Percentiles rank a stretch among this genome's conserved stretches.
These are phyloP conservation scores for Cyrtorhinus lividipennis DNA, from an alignment of 1,140 invertebrate genomes.

Conservation along the genomic window DNA sequence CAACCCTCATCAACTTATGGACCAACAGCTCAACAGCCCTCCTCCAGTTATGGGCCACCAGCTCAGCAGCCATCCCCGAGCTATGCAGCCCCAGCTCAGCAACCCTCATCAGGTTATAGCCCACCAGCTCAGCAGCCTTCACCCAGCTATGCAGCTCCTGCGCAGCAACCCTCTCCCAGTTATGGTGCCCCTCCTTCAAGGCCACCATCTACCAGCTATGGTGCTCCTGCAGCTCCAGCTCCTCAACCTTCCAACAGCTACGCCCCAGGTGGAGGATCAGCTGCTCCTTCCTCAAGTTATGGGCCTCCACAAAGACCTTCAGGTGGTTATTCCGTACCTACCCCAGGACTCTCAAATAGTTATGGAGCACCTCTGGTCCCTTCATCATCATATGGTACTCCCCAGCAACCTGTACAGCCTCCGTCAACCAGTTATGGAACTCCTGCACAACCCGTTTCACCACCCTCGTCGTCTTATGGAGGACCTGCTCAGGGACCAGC, in stretches of 20 bases:
- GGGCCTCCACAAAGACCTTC: too few relatives aligned
- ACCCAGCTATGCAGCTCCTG: slow-evolving; percentile 14
- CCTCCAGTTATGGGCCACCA: slow-evolving; percentile 11
- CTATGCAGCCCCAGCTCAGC: slow-evolving; percentile 10
- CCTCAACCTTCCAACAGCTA: too few relatives aligned
- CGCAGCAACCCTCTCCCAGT: not conserved
- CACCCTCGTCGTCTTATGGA: too few relatives aligned
- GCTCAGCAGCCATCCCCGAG: not conserved
- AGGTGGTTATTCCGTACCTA: slow-evolving; percentile 18
- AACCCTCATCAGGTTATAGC: not conserved
- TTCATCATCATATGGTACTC: too few relatives aligned
- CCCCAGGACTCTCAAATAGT: not conserved
- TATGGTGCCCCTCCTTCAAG: slow-evolving; percentile 13
- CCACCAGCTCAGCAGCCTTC: slow-evolving; percentile 8
- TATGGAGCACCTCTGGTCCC: not conserved
- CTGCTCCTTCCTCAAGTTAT: too few relatives aligned
- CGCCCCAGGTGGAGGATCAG: too few relatives aligned
- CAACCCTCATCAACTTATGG: slow-evolving; percentile 19
- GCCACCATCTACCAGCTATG: slow-evolving; percentile 16
- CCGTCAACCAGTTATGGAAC: too few relatives aligned
- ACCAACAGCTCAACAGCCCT: slow-evolving; percentile 2
- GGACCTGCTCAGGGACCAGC: slow-evolving; percentile 8
- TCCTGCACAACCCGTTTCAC: too few relatives aligned
- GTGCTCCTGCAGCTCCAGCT: slow-evolving; percentile 15
- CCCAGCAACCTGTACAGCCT: too few relatives aligned